Evolutionary conservation across 2,888 invertebrate species (phyloP).

Genomic region (Yponomeuta evonymella): DNA sequence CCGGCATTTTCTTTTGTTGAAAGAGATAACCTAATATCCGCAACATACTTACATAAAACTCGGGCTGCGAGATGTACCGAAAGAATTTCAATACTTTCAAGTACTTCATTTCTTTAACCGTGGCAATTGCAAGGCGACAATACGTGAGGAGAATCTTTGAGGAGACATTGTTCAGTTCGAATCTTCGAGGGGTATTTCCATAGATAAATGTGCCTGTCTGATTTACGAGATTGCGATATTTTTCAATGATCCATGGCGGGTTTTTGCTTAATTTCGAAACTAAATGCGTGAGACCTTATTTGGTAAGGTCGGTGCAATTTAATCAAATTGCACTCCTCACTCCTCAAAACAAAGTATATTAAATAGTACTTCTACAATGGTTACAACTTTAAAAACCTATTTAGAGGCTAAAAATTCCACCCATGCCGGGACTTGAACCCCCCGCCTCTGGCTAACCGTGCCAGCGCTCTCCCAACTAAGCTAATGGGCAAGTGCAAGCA

Average conservation of each 20-base stretch:
- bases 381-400: too few species aligned
- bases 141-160: conserved; percentile 62
- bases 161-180: conserved; percentile 61
- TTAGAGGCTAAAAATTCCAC: too few species aligned
- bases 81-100: conserved; percentile 65
- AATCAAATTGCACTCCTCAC: too few species aligned
- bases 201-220: conserved; percentile 64
- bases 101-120: conserved; percentile 71
- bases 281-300: not conserved
- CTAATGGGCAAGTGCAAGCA: too few species aligned
- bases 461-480: too few species aligned
- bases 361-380: too few species aligned
- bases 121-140: conserved; percentile 70
- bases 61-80: conserved; percentile 18
- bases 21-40: not conserved
- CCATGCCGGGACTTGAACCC: too few species aligned
- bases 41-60: not conserved
- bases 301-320: too few species aligned
- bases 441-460: too few species aligned
- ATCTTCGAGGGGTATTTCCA: conserved; percentile 35
- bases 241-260: conserved; percentile 40
- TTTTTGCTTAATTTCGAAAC: conserved; percentile 25
- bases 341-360: too few species aligned
- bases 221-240: conserved; percentile 58
- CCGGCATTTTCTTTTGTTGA: not conserved